These are phyloP conservation scores for Halcyon chelicuti DNA, from an alignment of 2,797 vertebrate species.

Conservation along the genomic window DNA sequence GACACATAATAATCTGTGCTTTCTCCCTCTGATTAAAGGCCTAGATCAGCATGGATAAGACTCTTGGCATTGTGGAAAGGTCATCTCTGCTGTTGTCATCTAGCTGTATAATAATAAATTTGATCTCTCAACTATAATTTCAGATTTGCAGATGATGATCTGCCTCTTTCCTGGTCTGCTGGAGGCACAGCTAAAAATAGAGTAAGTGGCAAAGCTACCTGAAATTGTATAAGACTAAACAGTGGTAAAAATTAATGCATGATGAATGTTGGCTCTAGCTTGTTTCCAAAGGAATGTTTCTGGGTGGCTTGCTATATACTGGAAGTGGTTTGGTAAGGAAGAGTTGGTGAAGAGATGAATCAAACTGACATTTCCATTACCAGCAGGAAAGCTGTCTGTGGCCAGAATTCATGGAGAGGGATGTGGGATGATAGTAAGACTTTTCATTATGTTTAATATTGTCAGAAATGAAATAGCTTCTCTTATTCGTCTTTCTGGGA, in stretches of 20 bases:
- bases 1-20: neutral
- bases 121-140: slow-evolving; percentile 11
- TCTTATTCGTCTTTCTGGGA: slow-evolving; percentile 46
- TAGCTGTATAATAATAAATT: slow-evolving; percentile 20
- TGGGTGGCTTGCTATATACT: neutral
- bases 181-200: slow-evolving; percentile 49
- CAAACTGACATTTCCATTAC: slow-evolving; percentile 78
- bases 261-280: neutral
- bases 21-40: neutral
- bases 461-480: slow-evolving; percentile 54
- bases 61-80: slow-evolving; percentile 42
- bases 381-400: slow-evolving; percentile 38
- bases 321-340: slow-evolving; percentile 45
- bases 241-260: slow-evolving; percentile 36
- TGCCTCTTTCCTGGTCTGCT: slow-evolving; percentile 23
- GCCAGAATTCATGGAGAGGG: slow-evolving; percentile 23
- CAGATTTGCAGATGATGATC: slow-evolving; percentile 66
- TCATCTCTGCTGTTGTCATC: slow-evolving; percentile 46
- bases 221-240: neutral
- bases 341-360: slow-evolving; percentile 67
- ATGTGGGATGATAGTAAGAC: neutral
- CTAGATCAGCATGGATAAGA: neutral
- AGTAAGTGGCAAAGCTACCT: slow-evolving; percentile 26
- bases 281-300: slow-evolving; percentile 25
- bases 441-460: slow-evolving; percentile 63